Conservation (phyloP, 2,888 invertebrate species). For the Pecten maximus region DNA sequence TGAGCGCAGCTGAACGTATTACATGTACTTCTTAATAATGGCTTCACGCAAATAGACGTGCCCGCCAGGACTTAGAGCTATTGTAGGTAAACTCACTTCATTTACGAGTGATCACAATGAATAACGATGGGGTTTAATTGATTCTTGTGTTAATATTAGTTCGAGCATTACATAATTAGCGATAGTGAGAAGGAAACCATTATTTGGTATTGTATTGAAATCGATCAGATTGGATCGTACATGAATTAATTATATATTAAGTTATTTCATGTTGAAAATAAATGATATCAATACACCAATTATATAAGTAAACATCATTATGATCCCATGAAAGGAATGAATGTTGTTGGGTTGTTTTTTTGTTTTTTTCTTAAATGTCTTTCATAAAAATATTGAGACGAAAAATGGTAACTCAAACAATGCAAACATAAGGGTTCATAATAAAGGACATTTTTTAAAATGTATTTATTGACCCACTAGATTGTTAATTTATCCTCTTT, state of each 20-base stretch:
- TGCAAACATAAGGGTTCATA: too few relatives aligned
- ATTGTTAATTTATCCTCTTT: too few relatives aligned
- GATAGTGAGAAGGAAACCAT: neutral
- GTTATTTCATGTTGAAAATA: neutral
- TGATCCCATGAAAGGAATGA: too few relatives aligned
- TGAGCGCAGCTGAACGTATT: neutral
- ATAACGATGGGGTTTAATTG: neutral
- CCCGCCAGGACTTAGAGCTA: neutral
- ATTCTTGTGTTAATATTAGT: neutral
- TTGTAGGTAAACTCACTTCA: neutral
- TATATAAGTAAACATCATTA: too few relatives aligned
- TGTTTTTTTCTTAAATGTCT: too few relatives aligned
- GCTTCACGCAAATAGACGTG: neutral
- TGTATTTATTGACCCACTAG: too few relatives aligned
- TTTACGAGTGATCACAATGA: neutral
- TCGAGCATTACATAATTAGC: neutral
- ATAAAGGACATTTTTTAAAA: too few relatives aligned
- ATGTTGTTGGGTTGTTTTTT: too few relatives aligned
- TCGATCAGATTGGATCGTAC: neutral
- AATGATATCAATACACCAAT: neutral
- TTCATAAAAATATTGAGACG: too few relatives aligned
- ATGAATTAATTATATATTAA: neutral
- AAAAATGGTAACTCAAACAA: too few relatives aligned
- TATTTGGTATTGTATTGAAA: neutral
- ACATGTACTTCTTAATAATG: neutral